These are phyloP conservation scores for Arion vulgaris DNA, from an alignment of 1,140 invertebrate genomes.

Conservation along the genomic window DNA sequence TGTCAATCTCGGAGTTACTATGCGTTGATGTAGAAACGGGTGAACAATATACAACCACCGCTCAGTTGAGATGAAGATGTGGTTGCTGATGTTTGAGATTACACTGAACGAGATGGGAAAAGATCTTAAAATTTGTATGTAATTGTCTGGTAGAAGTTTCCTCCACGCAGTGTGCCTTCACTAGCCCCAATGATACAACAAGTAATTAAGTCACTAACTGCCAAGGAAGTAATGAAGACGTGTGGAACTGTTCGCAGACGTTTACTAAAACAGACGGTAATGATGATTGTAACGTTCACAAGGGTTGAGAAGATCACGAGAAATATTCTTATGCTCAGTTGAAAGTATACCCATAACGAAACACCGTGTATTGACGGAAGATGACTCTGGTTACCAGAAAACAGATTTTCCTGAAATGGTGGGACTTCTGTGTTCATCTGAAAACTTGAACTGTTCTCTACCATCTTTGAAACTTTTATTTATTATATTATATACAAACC, in stretches of 20 bases:
- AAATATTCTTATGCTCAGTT: not conserved
- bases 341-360: too few species aligned
- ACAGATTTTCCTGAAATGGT: too few species aligned
- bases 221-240: not conserved
- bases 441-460: too few species aligned
- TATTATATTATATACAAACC: too few species aligned
- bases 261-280: not conserved
- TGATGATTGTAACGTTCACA: not conserved
- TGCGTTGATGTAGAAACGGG: not conserved
- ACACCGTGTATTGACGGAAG: too few species aligned
- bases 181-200: not conserved
- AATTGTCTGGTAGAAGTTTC: not conserved
- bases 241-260: not conserved
- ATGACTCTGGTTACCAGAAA: too few species aligned
- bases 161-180: not conserved
- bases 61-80: not conserved
- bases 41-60: not conserved
- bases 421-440: too few species aligned
- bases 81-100: not conserved
- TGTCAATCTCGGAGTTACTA: not conserved
- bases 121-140: not conserved
- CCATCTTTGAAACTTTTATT: too few species aligned
- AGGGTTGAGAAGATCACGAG: not conserved
- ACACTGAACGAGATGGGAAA: not conserved
- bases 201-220: not conserved